A percentile compares a stretch with the other conserved stretches of the same genome.
Evolutionary conservation across 2,797 vertebrate species (phyloP).

Genomic region (Valencia hispanica): DNA sequence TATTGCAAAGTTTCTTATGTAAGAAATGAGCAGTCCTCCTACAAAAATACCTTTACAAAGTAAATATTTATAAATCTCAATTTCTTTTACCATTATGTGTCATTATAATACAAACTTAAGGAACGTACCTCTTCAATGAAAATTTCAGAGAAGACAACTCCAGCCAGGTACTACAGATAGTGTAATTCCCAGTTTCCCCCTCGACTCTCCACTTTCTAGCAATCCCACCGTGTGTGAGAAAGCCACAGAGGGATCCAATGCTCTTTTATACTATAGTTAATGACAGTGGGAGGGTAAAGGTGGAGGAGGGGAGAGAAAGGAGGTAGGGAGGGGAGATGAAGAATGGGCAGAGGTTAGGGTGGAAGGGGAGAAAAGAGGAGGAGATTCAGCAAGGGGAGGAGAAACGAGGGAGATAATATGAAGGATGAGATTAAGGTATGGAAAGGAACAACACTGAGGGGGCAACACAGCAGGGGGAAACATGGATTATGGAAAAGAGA

Average conservation of each 20-base stretch:
- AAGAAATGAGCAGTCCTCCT: constrained; percentile 4
- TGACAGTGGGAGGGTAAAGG: constrained; percentile 72
- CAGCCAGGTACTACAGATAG: constrained; percentile 49
- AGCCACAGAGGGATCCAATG: constrained; percentile 62
- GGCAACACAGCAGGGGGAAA: not conserved
- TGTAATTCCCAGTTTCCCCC: constrained; percentile 62
- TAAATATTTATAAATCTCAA: constrained; percentile 16
- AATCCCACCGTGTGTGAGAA: constrained; percentile 69
- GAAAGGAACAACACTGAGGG: constrained; percentile 27
- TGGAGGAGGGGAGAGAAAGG: constrained; percentile 65
- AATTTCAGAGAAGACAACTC: constrained; percentile 60
- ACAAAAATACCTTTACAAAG: constrained; percentile 19
- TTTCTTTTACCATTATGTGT: constrained; percentile 23
- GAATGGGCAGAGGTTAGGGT: constrained; percentile 44
- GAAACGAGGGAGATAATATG: constrained; percentile 58
- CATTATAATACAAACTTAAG: constrained; percentile 25
- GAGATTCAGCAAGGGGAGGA: constrained; percentile 52
- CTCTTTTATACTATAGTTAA: constrained; percentile 74
- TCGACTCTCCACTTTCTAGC: constrained; percentile 59
- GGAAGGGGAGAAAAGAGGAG: constrained; percentile 59
- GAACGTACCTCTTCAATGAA: constrained; percentile 63
- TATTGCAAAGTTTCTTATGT: constrained; percentile 16
- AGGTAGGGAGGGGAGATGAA: constrained; percentile 44
- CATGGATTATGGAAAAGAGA: constrained; percentile 46
- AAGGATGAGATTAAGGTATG: constrained; percentile 51